phyloP scores from a whole-genome alignment of 2,888 invertebrate species.

The Corbicula japonica region DNA sequence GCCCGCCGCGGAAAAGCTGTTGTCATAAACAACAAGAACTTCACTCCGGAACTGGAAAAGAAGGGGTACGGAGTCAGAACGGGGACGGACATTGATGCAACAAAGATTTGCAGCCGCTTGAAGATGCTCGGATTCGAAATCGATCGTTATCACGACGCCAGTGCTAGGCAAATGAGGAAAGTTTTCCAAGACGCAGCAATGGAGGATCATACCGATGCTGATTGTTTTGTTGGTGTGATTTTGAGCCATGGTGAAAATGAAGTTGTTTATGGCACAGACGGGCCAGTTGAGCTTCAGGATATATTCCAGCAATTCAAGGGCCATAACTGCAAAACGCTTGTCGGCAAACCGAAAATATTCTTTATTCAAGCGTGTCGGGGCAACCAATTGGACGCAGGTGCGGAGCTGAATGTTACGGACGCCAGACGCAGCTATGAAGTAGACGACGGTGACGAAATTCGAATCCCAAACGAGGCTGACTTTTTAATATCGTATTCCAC shows the following conservation, averaged over 20 bases:
- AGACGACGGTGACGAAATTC: slow-evolving; percentile 87
- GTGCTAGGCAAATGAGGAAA: slow-evolving; percentile 90
- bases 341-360: slow-evolving; percentile 94
- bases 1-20: slow-evolving; percentile 92
- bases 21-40: slow-evolving; percentile 96
- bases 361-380: slow-evolving; percentile 88
- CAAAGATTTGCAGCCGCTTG: slow-evolving; percentile 89
- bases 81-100: slow-evolving; percentile 95
- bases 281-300: slow-evolving; percentile 93
- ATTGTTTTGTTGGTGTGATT: slow-evolving; percentile 94
- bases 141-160: slow-evolving; percentile 90
- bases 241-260: slow-evolving; percentile 96
- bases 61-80: slow-evolving; percentile 85
- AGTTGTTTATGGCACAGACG: slow-evolving; percentile 94
- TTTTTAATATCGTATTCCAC: slow-evolving; percentile 85
- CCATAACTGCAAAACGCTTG: slow-evolving; percentile 92
- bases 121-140: slow-evolving; percentile 90
- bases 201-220: slow-evolving; percentile 93
- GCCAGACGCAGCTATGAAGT: slow-evolving; percentile 89
- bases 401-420: slow-evolving; percentile 69
- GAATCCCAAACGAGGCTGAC: slow-evolving; percentile 85
- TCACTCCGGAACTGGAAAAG: slow-evolving; percentile 87
- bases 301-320: slow-evolving; percentile 89
- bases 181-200: slow-evolving; percentile 89
- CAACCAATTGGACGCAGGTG: slow-evolving; percentile 77